Evolutionary conservation across 2,888 invertebrate genomes (phyloP).

Genomic region (Nephrotoma appendiculata): DNA sequence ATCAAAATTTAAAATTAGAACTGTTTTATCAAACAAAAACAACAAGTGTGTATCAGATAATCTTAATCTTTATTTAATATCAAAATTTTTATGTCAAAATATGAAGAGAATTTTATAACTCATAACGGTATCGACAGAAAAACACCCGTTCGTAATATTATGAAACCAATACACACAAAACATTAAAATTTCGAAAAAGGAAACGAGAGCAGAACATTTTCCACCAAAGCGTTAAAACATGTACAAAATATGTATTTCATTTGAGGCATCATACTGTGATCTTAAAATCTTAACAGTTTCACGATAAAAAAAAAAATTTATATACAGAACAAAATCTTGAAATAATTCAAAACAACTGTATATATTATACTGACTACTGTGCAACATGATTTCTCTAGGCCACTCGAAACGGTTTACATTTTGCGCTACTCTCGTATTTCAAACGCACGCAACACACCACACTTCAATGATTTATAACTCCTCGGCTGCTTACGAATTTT

Average conservation of each 20-base stretch:
- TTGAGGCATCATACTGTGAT: not conserved
- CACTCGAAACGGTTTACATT: not conserved
- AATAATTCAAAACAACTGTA: not conserved
- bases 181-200: not conserved
- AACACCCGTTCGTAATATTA: not conserved
- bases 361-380: not conserved
- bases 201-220: not conserved
- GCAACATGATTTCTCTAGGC: not conserved
- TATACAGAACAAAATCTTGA: not conserved
- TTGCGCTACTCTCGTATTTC: not conserved
- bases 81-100: not conserved
- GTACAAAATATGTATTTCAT: not conserved
- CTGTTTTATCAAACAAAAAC: not conserved
- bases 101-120: not conserved
- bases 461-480: not conserved
- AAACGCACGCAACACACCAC: not conserved
- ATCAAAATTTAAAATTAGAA: not conserved
- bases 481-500: not conserved
- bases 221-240: not conserved
- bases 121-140: not conserved
- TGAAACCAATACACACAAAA: not conserved
- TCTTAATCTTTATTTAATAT: not conserved
- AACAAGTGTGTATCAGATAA: not conserved
- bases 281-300: not conserved
- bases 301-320: not conserved